These are phyloP conservation scores for Amphipyra berbera DNA, from an alignment of 2,888 invertebrate species.

Conservation along the genomic window DNA sequence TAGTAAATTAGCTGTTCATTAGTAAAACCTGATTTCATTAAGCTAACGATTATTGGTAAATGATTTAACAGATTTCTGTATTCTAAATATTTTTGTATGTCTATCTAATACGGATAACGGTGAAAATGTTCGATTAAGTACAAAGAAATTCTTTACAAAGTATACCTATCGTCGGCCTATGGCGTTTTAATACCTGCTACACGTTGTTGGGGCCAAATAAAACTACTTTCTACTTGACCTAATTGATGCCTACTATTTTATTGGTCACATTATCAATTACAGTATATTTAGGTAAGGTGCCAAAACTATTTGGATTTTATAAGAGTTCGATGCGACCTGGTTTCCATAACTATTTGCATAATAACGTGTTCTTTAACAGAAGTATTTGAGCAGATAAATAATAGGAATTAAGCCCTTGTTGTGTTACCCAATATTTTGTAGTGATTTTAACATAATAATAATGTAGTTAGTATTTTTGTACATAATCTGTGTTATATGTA, in stretches of 20 bases:
- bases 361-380: slow-evolving; percentile 20
- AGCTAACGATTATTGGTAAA: slow-evolving; percentile 15
- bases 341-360: slow-evolving; percentile 28
- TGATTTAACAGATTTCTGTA: slow-evolving; percentile 32
- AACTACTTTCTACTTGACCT: slow-evolving; percentile 46
- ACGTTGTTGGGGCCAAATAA: slow-evolving; percentile 65
- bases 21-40: slow-evolving; percentile 8
- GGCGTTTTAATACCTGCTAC: slow-evolving; percentile 45
- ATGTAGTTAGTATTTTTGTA: slow-evolving; percentile 50
- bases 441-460: slow-evolving; percentile 41
- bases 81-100: slow-evolving; percentile 65
- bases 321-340: slow-evolving; percentile 17
- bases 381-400: slow-evolving; percentile 24
- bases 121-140: slow-evolving; percentile 55
- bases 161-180: slow-evolving; percentile 57
- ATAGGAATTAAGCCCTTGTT: slow-evolving; percentile 24
- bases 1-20: slow-evolving; percentile 20
- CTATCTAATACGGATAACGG: slow-evolving; percentile 52
- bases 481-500: slow-evolving; percentile 39
- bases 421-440: slow-evolving; percentile 49
- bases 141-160: slow-evolving; percentile 51
- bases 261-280: slow-evolving; percentile 41
- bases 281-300: slow-evolving; percentile 53
- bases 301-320: slow-evolving; percentile 50
- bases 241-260: slow-evolving; percentile 44